Evolutionary conservation across 2,888 invertebrate species (phyloP), one percentile per base, ranked within the genome.

Genomic region (Eupithecia inturbata): DNA sequence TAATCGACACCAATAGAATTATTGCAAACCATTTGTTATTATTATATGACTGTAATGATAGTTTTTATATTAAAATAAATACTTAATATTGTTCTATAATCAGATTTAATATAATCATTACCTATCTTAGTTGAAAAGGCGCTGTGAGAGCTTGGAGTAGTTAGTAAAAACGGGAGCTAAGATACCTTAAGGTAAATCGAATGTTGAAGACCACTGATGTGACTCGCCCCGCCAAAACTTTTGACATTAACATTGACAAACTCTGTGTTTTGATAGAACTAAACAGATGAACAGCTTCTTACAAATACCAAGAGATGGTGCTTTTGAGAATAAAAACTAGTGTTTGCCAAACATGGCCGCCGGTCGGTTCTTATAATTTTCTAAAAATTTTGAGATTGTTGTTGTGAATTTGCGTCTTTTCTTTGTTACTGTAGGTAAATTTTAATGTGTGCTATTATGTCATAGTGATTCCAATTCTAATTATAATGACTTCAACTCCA

Each of bases 401-500:
- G 82, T 82, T 84, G 80, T 82, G 82, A 75, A 80, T 81, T 79
- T 82, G 82, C 77, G 82, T 76, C 78, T 82, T 82, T 81, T 81
- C 81, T 79, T 69, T 72, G 77, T 72, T 77, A 73, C 73, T 41
- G 31, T 79, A 76, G 83, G 84, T 78, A 77, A 81, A 77, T 79
- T 80, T 79, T 83, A 74, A 83, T 83, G 85, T 85, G 85, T 80
- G 57, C 26, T 90, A 93, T 89, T 89, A 93, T 94, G 94, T 82
- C 88, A 87, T 88, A 91, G 89, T 88, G 87, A 82, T 82, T 82
- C 81, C 80, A 85, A 82, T 81, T 74, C 82, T 78, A 81, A 81
- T 80, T 87, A 90, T 83, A 86, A 94, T 94, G 94, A 93, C 91
- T 91, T 94, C 94, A 80, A 94, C 94, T 86, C 94, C 94, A 82